Base-by-base conservation (phyloP, 2,888 invertebrate genomes). In the Ecdyonurus torrentis region DNA sequence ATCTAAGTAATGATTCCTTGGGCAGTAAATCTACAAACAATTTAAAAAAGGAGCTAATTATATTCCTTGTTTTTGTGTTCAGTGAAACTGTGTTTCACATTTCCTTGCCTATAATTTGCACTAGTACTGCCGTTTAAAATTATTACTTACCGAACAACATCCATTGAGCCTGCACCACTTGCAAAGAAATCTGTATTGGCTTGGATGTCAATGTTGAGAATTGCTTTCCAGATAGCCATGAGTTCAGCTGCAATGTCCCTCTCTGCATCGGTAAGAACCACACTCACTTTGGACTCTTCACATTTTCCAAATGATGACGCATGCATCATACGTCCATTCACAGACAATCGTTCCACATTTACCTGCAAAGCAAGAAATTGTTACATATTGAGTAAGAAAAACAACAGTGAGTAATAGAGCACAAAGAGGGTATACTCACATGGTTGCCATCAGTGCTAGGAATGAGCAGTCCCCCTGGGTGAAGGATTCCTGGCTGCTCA, bases 131-230 rank as follows among this genome's bases (percentile, higher is more conserved):
- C 2, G 2, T 2, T 58, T 60, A 2, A 2, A 18, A 19, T 25
- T 18, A 25, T n/a, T 37, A 20, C 62, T 67, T 69, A 80, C 78
- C 83, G 79, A 0, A 96, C 94, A 1, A 97, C 95, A 74, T 98
- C 97, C 93, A 98, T 97, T 5, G 96, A 96, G 0, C 93, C 92
- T n/a, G 92, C 97, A 15, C 97, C 97, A n/a, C 84, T 83, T 1
- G 83, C 83, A 75, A 98, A 97, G 77, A 98, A 97, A 72, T 97
- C 95, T 0, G 92, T 91, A 1, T 85, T 83, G 7, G 85, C 82
- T 10, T 87, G 84, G 3, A 89, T 81, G 1, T 87, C 84, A 1
- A 82, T 77, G 68, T 87, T 87, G 0, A 97, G 78, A 69, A 97
- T 96, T 0, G 86, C 84, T 66, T 83, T 81, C 97, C 97, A 97